A percentile compares a stretch with the other conserved stretches of the same genome.
Conservation (phyloP, 1,140 invertebrate species). For the Vanessa tameamea region DNA sequence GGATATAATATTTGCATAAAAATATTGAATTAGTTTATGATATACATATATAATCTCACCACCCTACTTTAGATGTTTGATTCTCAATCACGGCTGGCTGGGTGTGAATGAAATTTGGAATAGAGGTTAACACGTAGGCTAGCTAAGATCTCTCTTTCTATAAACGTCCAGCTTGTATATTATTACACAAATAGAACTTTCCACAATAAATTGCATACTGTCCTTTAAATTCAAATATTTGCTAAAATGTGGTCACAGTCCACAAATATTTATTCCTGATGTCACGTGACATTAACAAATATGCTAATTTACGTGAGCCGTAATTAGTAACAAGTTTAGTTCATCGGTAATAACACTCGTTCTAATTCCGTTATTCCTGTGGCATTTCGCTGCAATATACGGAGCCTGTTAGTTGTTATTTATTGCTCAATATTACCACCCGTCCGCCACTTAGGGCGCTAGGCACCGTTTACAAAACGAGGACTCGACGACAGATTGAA, state of each 20-base stretch:
- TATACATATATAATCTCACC: no score
- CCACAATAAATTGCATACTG: no score
- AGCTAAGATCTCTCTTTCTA: no score
- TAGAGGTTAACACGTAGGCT: no score
- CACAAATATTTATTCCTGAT: constrained; percentile 7
- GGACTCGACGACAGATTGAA: background rate
- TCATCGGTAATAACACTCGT: constrained; percentile 34
- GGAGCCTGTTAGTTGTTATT: constrained; percentile 38
- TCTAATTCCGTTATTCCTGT: constrained; percentile 36
- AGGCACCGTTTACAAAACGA: constrained; percentile 15
- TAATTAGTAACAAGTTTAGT: constrained; percentile 30
- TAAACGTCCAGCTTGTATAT: no score
- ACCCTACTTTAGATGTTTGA: no score
- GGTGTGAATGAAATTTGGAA: no score
- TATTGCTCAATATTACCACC: constrained; percentile 36
- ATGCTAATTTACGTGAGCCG: constrained; percentile 30
- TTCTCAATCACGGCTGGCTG: no score
- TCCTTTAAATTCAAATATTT: background rate
- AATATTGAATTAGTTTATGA: no score
- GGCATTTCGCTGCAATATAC: constrained; percentile 29
- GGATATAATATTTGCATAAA: no score
- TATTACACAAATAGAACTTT: no score
- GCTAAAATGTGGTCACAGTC: background rate
- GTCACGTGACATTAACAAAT: constrained; percentile 27
- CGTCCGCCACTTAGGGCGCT: constrained; percentile 30